These are phyloP conservation scores for Blastobasis adustella DNA, from an alignment of 2,888 invertebrate species.

Conservation along the genomic window DNA sequence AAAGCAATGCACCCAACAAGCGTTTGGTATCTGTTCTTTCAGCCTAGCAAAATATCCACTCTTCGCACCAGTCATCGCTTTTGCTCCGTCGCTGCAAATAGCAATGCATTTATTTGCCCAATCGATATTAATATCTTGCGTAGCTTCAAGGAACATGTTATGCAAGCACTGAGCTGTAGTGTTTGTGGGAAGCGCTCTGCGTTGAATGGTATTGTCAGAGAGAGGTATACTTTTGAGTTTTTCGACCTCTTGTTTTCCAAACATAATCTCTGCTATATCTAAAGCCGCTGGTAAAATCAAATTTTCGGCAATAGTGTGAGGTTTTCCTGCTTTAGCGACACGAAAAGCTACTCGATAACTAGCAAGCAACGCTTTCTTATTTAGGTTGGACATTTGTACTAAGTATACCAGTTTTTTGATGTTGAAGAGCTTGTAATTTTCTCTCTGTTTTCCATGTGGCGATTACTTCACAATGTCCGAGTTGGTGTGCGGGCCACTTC, in stretches of 20 bases:
- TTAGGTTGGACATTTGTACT: no score
- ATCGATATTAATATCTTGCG: constrained; percentile 14
- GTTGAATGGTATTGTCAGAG: constrained; percentile 29
- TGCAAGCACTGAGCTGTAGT: constrained; percentile 15
- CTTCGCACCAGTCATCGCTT: constrained; percentile 16
- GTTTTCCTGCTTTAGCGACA: constrained; percentile 18
- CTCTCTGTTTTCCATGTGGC: no score
- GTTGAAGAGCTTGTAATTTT: no score
- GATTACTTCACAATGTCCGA: no score
- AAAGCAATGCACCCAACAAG: constrained; percentile 9
- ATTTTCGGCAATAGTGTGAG: constrained; percentile 21
- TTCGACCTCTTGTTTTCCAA: constrained; percentile 19
- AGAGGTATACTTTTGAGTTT: constrained; percentile 27
- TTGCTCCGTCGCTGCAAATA: constrained; percentile 14
- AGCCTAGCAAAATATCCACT: constrained; percentile 14
- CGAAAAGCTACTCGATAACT: constrained; percentile 15
- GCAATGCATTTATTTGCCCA: constrained; percentile 15
- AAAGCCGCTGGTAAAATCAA: constrained; percentile 19
- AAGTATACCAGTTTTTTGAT: no score
- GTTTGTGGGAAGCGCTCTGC: constrained; percentile 26
- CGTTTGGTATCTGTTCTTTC: constrained; percentile 10
- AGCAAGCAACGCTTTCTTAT: constrained; percentile 16
- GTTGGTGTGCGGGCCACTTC: no score
- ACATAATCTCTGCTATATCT: constrained; percentile 19
- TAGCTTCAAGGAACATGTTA: constrained; percentile 14